Percentiles rank a stretch among this genome's conserved stretches.
These are phyloP conservation scores for Reticulitermes speratus DNA, from an alignment of 1,140 invertebrate genomes.

Conservation along the genomic window DNA sequence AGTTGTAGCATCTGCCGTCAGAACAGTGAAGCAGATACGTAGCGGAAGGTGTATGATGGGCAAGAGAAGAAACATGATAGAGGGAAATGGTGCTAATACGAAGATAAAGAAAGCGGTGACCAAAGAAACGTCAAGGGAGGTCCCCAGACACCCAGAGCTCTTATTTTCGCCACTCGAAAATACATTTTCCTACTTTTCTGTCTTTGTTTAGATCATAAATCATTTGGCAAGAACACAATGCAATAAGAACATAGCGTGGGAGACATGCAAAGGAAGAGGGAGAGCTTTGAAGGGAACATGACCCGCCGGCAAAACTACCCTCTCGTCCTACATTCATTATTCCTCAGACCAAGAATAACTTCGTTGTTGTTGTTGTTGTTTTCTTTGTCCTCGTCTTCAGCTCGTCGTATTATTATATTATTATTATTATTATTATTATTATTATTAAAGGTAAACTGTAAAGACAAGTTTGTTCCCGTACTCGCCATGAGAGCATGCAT, in stretches of 20 bases:
- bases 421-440: too few relatives aligned
- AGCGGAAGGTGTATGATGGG: neutral
- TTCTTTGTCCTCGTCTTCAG: too few relatives aligned
- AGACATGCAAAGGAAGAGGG: neutral
- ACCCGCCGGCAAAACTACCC: neutral
- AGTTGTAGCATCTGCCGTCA: neutral
- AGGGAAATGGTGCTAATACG: neutral
- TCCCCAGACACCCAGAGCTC: constrained; percentile 3
- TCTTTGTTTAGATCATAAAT: constrained; percentile 17
- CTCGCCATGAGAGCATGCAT: too few relatives aligned
- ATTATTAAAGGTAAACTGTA: too few relatives aligned
- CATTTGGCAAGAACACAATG: constrained; percentile 1
- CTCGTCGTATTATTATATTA: too few relatives aligned
- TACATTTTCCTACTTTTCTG: neutral
- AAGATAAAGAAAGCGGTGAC: constrained; percentile 15
- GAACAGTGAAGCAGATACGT: neutral
- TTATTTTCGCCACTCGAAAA: constrained; percentile 16
- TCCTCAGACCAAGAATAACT: neutral
- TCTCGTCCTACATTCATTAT: neutral
- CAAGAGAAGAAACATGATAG: neutral
- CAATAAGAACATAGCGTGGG: neutral
- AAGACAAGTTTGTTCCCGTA: too few relatives aligned
- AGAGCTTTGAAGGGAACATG: neutral
- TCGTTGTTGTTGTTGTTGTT: too few relatives aligned
- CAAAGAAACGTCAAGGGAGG: constrained; percentile 17